Base-by-base conservation (phyloP, 2,113 vertebrate genomes). In the Otocyon megalotis region DNA sequence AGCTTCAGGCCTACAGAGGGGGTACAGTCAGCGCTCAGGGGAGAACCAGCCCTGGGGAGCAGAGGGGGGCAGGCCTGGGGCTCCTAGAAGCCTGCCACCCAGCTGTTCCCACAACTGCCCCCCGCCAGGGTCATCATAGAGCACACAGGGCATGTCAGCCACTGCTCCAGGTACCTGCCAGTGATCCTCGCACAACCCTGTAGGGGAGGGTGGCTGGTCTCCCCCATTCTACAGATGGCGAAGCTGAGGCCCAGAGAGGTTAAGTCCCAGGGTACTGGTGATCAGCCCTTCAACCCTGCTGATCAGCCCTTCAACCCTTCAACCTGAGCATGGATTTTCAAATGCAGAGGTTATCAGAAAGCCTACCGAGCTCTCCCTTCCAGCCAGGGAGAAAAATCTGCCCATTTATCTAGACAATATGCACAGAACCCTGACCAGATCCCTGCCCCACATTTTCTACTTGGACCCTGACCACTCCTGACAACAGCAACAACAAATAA, bases 1-100 rank as follows among this genome's bases (percentile, higher is more conserved):
- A 99, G 98, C 98, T 99, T 99, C 82, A 99, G 98, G 98, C 99
- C 99, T 99, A 79, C 0, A n/a, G 82, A 8, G 91, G 95, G 98
- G 53, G 24, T 60, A 76, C 0, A 0, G 54, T 92, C 79, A 93
- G 63, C 53, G 28, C 60, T 15, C 15, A 22, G 69, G 15, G 83
- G 20, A 48, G 65, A 11, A 3, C 58, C 50, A 22, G 30, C 2
- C 0, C 79, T 1, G 19, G 8, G 60, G 22, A 4, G 10, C 3
- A 2, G 3, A 26, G 37, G 17, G 19, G 63, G 30, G 14, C 26
- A n/a, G 67, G 56, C 22, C 30, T 7, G 26, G 2, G 0, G 77
- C 32, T n/a, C 77, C 88, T 10, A 6, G 30, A 48, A 81, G 37
- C 22, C 37, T 8, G 16, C n/a, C 54, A n/a, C 26, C 43, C 37